These are phyloP conservation scores for Archilochus colubris DNA, from an alignment of 2,113 vertebrate genomes.

Conservation along the genomic window DNA sequence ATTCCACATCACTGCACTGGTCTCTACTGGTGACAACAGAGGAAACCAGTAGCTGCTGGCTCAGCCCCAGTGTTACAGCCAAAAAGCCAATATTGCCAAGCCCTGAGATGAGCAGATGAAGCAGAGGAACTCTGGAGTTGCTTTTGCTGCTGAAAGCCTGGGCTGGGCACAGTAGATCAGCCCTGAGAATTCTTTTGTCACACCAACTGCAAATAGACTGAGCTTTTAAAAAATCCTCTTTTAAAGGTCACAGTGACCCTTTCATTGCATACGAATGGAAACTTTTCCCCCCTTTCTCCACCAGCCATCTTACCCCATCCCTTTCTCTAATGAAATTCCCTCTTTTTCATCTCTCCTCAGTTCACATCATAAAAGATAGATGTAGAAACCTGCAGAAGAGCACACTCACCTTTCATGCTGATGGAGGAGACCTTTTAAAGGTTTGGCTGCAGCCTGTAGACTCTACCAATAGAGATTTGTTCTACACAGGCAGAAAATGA, in stretches of 20 bases:
- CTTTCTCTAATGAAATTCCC: not conserved
- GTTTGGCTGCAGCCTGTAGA: not conserved
- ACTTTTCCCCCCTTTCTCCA: not conserved
- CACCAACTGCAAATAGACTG: constrained; percentile 29
- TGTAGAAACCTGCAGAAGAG: not conserved
- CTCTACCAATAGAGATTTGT: not conserved
- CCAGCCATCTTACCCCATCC: not conserved
- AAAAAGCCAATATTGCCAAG: constrained; percentile 10
- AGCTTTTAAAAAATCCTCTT: constrained; percentile 36
- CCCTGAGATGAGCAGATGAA: constrained; percentile 27
- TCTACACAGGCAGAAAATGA: not conserved
- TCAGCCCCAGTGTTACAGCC: not conserved
- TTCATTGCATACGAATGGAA: not conserved
- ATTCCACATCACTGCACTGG: constrained; percentile 41
- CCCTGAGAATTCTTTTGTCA: constrained; percentile 30
- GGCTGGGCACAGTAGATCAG: constrained; percentile 50
- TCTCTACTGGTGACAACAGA: constrained; percentile 39
- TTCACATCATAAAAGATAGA: constrained; percentile 23
- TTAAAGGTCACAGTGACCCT: constrained; percentile 54
- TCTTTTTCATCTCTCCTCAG: not conserved
- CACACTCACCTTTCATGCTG: constrained; percentile 16
- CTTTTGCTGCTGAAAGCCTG: constrained; percentile 29
- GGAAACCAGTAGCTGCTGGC: constrained; percentile 33
- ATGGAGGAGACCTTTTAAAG: constrained; percentile 1
- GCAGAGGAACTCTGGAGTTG: not conserved